Percentiles rank a stretch among this genome's conserved stretches.
Evolutionary conservation across 2,113 vertebrate genomes (phyloP).

Genomic region (Neoarius graeffei): DNA sequence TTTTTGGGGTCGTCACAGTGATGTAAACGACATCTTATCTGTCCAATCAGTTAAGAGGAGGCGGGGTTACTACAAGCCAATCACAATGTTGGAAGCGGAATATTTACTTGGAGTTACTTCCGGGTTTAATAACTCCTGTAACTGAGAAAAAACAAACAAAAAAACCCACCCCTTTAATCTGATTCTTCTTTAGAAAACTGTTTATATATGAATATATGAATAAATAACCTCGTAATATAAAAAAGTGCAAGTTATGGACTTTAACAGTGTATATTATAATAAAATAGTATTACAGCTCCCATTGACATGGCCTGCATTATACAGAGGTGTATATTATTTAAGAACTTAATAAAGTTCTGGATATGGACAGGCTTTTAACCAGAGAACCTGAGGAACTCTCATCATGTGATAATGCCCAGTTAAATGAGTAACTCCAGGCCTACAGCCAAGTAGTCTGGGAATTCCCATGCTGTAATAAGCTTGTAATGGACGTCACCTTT

Average conservation of each 20-base stretch:
- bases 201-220: neutral
- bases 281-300: neutral
- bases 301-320: neutral
- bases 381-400: neutral
- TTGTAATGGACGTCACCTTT: neutral
- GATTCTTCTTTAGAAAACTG: neutral
- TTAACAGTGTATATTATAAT: neutral
- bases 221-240: neutral
- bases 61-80: neutral
- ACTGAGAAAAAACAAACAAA: too few relatives aligned
- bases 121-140: neutral
- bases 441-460: neutral
- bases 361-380: neutral
- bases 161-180: neutral
- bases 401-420: neutral
- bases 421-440: neutral
- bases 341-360: neutral
- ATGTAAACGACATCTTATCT: neutral
- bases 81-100: neutral
- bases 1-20: too few relatives aligned
- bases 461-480: slow-evolving; percentile 8
- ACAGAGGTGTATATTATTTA: neutral
- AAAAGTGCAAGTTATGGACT: too few relatives aligned
- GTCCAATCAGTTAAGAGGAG: neutral
- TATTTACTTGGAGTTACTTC: neutral